These are phyloP conservation scores for Passer domesticus DNA, from an alignment of 2,113 vertebrate species.

Conservation along the genomic window DNA sequence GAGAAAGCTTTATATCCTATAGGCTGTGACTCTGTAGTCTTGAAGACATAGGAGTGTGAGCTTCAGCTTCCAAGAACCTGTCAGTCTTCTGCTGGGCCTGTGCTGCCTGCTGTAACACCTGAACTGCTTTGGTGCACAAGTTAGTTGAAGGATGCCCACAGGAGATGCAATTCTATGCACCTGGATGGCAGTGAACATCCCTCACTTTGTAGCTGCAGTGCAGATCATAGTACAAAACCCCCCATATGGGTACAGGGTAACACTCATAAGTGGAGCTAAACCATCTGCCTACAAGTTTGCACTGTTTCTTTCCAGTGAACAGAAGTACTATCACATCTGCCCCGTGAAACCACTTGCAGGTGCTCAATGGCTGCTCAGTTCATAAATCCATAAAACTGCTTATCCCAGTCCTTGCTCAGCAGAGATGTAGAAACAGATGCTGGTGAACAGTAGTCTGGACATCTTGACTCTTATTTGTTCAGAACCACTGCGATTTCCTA, in stretches of 20 bases:
- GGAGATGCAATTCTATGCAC: not conserved
- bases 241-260: not conserved
- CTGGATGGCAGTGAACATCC: not conserved
- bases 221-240: not conserved
- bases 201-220: not conserved
- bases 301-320: not conserved
- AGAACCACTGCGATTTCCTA: not conserved
- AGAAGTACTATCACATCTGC: not conserved
- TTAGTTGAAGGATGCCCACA: not conserved
- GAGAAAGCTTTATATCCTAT: constrained; percentile 19
- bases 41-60: not conserved
- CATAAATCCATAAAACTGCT: not conserved
- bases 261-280: not conserved
- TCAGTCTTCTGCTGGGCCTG: not conserved
- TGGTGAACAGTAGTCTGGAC: not conserved
- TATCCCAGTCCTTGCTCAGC: not conserved
- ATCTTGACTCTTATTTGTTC: not conserved
- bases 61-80: constrained; percentile 16
- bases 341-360: not conserved
- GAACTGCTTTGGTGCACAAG: not conserved
- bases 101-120: not conserved
- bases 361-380: not conserved
- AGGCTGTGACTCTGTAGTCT: not conserved
- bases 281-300: not conserved
- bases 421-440: not conserved